Base-by-base conservation (phyloP, 2,888 invertebrate species). In the Morpho deidamia region DNA sequence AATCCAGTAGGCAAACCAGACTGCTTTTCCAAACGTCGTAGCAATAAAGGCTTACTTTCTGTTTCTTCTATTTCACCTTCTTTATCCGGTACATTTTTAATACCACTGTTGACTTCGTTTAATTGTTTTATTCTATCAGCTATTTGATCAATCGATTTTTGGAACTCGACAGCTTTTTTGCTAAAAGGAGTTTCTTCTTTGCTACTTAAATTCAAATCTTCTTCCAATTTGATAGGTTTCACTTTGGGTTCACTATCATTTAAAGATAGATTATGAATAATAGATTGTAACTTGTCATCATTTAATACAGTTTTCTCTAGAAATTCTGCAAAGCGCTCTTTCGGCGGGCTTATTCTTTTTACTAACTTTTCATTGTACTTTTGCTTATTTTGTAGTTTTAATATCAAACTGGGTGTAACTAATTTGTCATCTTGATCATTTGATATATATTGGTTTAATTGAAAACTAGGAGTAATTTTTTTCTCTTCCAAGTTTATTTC, bases 241-340 rank as follows among this genome's bases (percentile, higher is more conserved):
- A 63, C 64, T 33, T 66, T 60, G 35, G 63, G 52, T 8, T 62
- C 60, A 38, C 67, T 64, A 8, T 76, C 75, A 65, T 83, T 80
- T 59, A 89, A 70, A 34, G 87, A 86, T 56, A 89, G 71, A 60
- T 87, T 88, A 56, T 88, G 80, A 60, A 89, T 83, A 62, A 89
- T 83, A 1, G 84, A 78, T 63, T 85, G 81, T 67, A 89, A 78
- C 74, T 87, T 89, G 61, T 83, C 81, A 71, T 86, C 81, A 58
- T 81, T 80, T 48, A 87, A 78, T 70, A 88, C 74, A 59, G 85
- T 86, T 73, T 88, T 88, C 65, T 88, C 88, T 35, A 88, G 67
- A 64, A 85, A 89, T 66, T 86, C 83, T 7, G 84, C 74, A 52
- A 89, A 71, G 59, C 77, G 78, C 65, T 87, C 88, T 72, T 83